Conservation (phyloP, 2,797 vertebrate species). For the Hyperoplus immaculatus region DNA sequence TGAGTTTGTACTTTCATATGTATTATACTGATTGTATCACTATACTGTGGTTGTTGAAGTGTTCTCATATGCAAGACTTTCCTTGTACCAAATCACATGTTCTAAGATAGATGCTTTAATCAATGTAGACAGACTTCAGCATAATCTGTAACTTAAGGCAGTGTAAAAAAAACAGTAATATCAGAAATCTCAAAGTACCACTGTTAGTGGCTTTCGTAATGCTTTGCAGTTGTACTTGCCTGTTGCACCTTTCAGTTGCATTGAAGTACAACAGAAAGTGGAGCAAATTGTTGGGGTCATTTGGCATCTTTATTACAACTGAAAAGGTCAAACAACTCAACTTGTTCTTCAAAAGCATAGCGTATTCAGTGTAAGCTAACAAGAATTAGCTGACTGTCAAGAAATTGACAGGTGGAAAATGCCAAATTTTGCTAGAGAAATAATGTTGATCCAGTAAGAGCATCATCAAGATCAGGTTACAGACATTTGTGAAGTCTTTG, state of each 20-base stretch:
- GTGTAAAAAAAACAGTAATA: background rate
- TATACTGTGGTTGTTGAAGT: background rate
- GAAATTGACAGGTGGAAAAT: background rate
- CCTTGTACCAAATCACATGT: background rate
- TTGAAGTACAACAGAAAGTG: conserved; percentile 3
- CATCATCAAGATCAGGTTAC: background rate
- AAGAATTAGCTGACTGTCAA: background rate
- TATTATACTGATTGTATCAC: background rate
- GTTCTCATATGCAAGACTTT: background rate
- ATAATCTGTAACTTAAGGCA: background rate
- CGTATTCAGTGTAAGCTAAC: conserved; percentile 19
- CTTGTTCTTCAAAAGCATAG: conserved; percentile 34
- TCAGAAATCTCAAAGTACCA: background rate
- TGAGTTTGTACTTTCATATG: conserved; percentile 14
- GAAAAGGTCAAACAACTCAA: conserved; percentile 28
- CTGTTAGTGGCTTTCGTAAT: background rate
- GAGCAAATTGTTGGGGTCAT: conserved; percentile 6
- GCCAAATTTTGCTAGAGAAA: conserved; percentile 1
- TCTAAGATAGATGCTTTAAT: background rate
- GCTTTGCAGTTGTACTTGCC: background rate
- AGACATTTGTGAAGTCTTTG: conserved; percentile 1
- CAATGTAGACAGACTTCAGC: background rate
- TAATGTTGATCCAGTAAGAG: background rate
- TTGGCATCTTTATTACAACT: background rate
- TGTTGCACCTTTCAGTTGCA: conserved; percentile 6